Base-by-base conservation (phyloP, 2,797 vertebrate genomes). In the Acanthiza pusilla region DNA sequence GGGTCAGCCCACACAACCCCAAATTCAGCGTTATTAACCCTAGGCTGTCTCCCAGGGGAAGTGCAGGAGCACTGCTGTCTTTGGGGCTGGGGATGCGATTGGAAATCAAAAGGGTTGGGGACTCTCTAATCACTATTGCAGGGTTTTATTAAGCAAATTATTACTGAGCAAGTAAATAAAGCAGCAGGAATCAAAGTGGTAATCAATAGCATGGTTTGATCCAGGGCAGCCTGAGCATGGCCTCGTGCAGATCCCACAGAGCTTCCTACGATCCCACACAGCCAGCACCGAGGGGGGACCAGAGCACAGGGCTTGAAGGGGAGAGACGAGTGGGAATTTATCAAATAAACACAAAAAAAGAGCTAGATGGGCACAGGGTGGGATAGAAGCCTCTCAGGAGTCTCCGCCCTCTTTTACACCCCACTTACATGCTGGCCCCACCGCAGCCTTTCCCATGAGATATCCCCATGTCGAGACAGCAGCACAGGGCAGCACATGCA, bases 161-260 rank as follows among this genome's bases (percentile, higher is more conserved):
- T 94, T 80, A 83, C 57, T 19, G 79, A 95, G 79, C 45, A 42
- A 94, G 91, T 95, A 95, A 93, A 93, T 87, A 95, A 95, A 95
- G 68, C 88, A 87, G 81, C 10, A 1, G 84, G 91, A 89, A 79
- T 65, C 84, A 43, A 85, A 94, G 61, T 2, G 2, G 30, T 6
- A 25, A 85, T 94, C 68, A 0, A 95, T 92, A 71, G 88, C 34
- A 6, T 65, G 10, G 77, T 42, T 95, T 75, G 23, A 82, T 77
- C 38, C 0, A 1, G 75, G 55, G 80, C 86, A 93, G 77, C 40
- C 55, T n/a, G n/a, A 42, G 58, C 40, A 10, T 0, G 4, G 40
- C 55, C 71, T 65, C 2, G 0, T 1, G 3, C 2, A 58, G 54
- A 77, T 54, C 68, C 73, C 16, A 11, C 13, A 15, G 48, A 3